phyloP scores from a whole-genome alignment of 1,140 invertebrate genomes.

The Limonius californicus region DNA sequence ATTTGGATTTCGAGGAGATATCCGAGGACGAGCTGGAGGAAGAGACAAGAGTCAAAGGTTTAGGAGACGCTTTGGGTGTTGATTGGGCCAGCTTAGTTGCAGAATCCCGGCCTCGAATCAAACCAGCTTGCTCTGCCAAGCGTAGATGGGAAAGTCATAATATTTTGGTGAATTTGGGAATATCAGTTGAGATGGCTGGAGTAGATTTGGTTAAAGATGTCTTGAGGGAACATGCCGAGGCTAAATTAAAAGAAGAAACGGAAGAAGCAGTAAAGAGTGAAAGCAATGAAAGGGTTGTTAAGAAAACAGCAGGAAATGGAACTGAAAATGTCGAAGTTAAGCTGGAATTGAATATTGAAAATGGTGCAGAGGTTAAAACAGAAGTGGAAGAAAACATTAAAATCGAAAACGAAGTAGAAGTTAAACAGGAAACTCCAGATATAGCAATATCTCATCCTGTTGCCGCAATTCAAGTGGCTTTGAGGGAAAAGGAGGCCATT shows the following conservation, averaged over 20 bases:
- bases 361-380: constrained; percentile 17
- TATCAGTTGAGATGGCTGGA: constrained; percentile 67
- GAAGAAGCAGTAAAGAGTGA: constrained; percentile 27
- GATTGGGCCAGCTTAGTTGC: constrained; percentile 86
- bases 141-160: constrained; percentile 72
- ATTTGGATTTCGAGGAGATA: constrained; percentile 85
- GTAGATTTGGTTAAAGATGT: constrained; percentile 60
- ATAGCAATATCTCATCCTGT: constrained; percentile 50
- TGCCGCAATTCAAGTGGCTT: constrained; percentile 58
- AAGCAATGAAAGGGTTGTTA: constrained; percentile 29
- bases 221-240: constrained; percentile 48
- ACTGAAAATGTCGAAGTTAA: constrained; percentile 29
- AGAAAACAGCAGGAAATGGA: constrained; percentile 32
- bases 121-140: constrained; percentile 56
- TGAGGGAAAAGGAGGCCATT: constrained; percentile 45
- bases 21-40: constrained; percentile 84
- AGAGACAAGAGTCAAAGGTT: constrained; percentile 63
- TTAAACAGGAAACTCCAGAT: constrained; percentile 23
- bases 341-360: constrained; percentile 30
- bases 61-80: constrained; percentile 84
- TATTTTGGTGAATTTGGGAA: constrained; percentile 66
- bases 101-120: constrained; percentile 53
- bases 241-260: constrained; percentile 32
- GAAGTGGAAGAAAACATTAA: constrained; percentile 23
- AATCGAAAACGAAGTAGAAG: constrained; percentile 16